A percentile compares a stretch with the other conserved stretches of the same genome.
Conservation (phyloP, 2,113 vertebrate genomes). For the Paratilapia polleni region DNA sequence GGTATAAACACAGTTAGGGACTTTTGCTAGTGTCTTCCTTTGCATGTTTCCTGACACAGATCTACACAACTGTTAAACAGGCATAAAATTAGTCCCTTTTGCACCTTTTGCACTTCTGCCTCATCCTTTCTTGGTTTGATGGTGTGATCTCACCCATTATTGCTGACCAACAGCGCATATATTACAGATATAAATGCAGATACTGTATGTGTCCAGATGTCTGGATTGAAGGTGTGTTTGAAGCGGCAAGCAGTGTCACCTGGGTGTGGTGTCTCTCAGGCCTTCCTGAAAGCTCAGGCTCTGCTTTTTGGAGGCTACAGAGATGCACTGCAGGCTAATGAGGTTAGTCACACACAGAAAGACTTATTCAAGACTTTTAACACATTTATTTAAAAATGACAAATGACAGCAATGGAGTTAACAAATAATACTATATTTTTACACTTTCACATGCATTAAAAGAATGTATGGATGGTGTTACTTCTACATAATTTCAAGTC, state of each 20-base stretch:
- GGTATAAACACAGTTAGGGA: too few species aligned
- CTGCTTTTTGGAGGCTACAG: conserved; percentile 89
- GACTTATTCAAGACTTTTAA: background rate
- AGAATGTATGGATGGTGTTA: background rate
- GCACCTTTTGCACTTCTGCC: background rate
- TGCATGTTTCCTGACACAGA: background rate
- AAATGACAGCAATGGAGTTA: too few species aligned
- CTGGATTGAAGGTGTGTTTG: conserved; percentile 83
- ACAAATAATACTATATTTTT: too few species aligned
- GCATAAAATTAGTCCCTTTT: background rate
- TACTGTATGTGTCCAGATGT: conserved; percentile 74
- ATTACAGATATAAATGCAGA: background rate
- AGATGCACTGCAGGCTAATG: conserved; percentile 78
- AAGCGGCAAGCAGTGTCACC: conserved; percentile 84
- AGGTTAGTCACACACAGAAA: conserved; percentile 47
- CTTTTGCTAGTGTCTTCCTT: background rate
- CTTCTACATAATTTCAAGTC: background rate
- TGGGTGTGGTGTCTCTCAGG: conserved; percentile 86
- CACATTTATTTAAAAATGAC: too few species aligned
- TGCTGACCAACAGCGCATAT: background rate
- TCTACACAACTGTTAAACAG: background rate
- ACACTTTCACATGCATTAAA: background rate
- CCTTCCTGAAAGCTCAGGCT: conserved; percentile 88
- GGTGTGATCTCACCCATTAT: background rate
- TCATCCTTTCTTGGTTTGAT: background rate